Evolutionary conservation across 2,888 invertebrate species (phyloP), one percentile per base, ranked within the genome.

Genomic region (Pachliopta kotzebuea): DNA sequence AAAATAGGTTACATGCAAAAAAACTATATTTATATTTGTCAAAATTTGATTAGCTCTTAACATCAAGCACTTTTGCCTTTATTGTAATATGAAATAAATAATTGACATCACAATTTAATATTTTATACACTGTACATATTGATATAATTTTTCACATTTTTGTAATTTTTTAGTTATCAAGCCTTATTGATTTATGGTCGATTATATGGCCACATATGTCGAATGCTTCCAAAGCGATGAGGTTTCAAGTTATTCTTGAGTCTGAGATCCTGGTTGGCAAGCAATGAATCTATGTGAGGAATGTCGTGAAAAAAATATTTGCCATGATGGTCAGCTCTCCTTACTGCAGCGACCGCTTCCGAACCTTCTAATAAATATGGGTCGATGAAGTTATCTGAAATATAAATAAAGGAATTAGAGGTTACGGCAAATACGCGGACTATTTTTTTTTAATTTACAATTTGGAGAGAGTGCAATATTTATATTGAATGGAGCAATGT

Each of bases 231-330:
- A 61, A 95, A 81, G 26, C 92, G 81, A 75, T 95, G 92, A 0
- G 92, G 93, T 57, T 92, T 84, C 6, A 95, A 84, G 21, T 94
- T 93, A 76, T 95, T 95, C 53, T 84, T 77, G 61, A 86, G 79
- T 65, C 95, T 84, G 24, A 92, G 82, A 65, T 94, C 88, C 71
- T 95, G 94, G 76, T 95, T 93, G 49, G 88, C 88, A 14, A 94
- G 80, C 6, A 95, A 75, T 0, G 94, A 93, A 69, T 93, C 84
- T 29, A 93, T 91, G 76, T 95, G 95, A 0, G 95, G 95, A 69
- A 94, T 93, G 59, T 95, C 93, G 62, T 93, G 90, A 80, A 93
- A 95, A 80, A 94, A 95, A 9, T 94, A 85, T 70, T 92, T 87
- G 17, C 93, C 93, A 66, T 92, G 93, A 6, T 87, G 84, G 63